Percentiles rank a stretch among this genome's conserved stretches.
These are phyloP conservation scores for Acrocephalus kingi DNA, from an alignment of 2,113 vertebrate species.

Conservation along the genomic window DNA sequence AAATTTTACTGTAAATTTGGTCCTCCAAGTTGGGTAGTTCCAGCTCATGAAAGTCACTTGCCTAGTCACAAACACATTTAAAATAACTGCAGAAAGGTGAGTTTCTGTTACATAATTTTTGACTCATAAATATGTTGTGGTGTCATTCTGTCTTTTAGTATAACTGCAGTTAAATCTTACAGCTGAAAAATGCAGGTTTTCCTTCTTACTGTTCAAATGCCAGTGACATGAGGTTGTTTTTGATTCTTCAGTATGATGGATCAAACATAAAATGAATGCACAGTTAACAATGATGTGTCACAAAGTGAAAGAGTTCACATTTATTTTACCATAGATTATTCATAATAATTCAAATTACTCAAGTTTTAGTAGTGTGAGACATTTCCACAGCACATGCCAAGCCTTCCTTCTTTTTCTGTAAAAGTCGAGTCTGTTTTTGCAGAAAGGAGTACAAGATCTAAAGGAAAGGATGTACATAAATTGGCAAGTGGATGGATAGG, in stretches of 20 bases:
- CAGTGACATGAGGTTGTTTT: neutral
- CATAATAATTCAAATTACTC: neutral
- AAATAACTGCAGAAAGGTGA: neutral
- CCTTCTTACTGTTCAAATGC: neutral
- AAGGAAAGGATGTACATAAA: neutral
- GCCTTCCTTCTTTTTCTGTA: neutral
- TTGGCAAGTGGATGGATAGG: neutral
- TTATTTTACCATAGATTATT: neutral
- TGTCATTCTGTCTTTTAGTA: neutral
- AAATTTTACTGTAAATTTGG: neutral
- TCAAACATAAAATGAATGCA: neutral
- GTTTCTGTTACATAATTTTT: neutral
- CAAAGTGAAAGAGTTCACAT: neutral
- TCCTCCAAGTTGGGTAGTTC: neutral
- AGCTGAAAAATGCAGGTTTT: neutral
- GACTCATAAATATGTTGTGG: neutral
- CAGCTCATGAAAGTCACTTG: rapidly evolving
- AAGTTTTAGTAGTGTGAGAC: neutral
- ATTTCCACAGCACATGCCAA: neutral
- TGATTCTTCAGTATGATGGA: neutral
- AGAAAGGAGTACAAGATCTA: neutral
- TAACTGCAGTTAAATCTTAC: neutral
- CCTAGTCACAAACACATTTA: neutral
- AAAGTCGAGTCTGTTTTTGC: neutral
- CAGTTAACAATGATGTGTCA: neutral